Evolutionary conservation across 2,113 vertebrate genomes (phyloP).

Genomic region (Eclectus roratus): DNA sequence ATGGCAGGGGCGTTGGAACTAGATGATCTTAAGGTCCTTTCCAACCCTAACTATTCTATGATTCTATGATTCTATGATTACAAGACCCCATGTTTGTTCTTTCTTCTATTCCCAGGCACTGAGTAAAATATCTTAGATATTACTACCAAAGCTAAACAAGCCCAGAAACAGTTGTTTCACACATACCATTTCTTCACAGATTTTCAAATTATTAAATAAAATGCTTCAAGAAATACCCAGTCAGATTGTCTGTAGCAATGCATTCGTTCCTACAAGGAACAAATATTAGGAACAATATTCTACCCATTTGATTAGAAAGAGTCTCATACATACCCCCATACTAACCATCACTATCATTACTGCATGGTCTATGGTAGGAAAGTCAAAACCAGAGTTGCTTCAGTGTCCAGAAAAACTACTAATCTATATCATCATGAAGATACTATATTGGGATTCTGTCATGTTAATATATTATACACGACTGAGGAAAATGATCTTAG

Average conservation of each 20-base stretch:
- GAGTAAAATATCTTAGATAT: neutral
- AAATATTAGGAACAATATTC: neutral
- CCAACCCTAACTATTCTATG: too few species aligned
- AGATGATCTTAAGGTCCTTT: too few species aligned
- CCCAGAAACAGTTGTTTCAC: neutral
- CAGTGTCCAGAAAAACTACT: neutral
- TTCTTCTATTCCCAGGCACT: neutral
- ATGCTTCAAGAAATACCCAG: neutral
- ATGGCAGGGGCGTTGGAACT: too few species aligned
- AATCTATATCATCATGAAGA: neutral
- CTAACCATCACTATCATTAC: neutral
- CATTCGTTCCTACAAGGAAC: neutral
- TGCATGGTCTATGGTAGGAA: neutral
- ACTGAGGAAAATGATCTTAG: neutral
- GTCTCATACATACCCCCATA: neutral
- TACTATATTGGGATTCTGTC: neutral
- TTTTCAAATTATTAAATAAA: neutral
- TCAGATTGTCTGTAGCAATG: neutral
- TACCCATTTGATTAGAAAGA: neutral
- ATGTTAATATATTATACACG: neutral
- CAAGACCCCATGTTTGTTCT: accelerated
- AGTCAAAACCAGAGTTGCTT: neutral
- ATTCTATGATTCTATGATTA: neutral
- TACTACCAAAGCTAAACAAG: neutral
- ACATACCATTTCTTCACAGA: neutral